Conservation (phyloP, 2,888 invertebrate genomes). For the Athetis lepigone region DNA sequence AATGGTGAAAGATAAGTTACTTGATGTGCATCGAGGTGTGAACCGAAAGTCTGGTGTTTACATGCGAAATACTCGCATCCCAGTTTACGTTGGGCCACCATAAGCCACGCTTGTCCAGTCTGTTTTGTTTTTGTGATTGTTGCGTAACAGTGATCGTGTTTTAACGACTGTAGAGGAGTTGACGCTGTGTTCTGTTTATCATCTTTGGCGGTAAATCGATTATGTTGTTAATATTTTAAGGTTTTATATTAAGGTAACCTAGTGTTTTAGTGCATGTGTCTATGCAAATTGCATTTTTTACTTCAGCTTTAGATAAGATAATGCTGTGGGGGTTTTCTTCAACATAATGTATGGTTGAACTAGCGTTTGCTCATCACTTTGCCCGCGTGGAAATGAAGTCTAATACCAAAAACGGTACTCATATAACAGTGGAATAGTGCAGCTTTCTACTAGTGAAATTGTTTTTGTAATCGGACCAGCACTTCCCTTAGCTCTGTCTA, state of each 20-base stretch:
- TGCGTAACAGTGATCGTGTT: conserved; percentile 62
- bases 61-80: conserved; percentile 87
- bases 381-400: too few species aligned
- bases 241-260: background rate
- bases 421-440: too few species aligned
- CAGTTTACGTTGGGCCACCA: conserved; percentile 85
- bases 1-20: conserved; percentile 91
- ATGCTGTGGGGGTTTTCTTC: conserved; percentile 25
- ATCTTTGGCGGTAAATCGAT: conserved; percentile 61
- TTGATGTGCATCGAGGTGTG: conserved; percentile 90
- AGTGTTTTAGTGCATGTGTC: conserved; percentile 10
- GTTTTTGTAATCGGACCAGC: too few species aligned
- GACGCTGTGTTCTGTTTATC: conserved; percentile 52
- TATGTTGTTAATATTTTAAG: conserved; percentile 1
- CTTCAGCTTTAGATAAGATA: conserved; percentile 39
- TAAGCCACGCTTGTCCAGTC: conserved; percentile 78
- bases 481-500: too few species aligned
- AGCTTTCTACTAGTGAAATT: too few species aligned
- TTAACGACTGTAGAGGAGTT: conserved; percentile 47
- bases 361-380: too few species aligned
- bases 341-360: background rate
- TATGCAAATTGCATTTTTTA: conserved; percentile 35
- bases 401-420: too few species aligned
- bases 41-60: conserved; percentile 90
- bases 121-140: conserved; percentile 63